These are phyloP conservation scores for Lanius collurio DNA, from an alignment of 2,113 vertebrate genomes.

Conservation along the genomic window DNA sequence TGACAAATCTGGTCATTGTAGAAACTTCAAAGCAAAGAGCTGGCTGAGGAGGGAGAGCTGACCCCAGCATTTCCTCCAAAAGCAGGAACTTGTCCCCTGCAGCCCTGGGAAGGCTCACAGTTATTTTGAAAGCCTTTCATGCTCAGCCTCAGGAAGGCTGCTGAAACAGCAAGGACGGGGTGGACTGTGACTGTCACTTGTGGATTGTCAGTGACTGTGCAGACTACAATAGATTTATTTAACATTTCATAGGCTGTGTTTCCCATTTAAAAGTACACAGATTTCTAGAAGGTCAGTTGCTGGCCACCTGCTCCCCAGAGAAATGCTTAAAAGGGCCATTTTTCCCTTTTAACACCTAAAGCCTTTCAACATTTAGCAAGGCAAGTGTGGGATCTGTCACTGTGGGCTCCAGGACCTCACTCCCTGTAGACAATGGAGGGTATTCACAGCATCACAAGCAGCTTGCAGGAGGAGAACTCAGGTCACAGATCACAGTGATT, in stretches of 20 bases:
- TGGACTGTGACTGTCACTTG: not conserved
- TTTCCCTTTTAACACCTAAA: not conserved
- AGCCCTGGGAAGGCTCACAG: not conserved
- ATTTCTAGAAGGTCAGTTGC: constrained; percentile 4
- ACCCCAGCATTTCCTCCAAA: not conserved
- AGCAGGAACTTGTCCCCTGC: not conserved
- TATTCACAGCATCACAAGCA: not conserved
- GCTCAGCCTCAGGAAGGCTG: not conserved
- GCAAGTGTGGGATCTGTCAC: not conserved
- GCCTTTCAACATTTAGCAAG: not conserved
- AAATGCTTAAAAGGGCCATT: not conserved
- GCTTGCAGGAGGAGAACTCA: not conserved
- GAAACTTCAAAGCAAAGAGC: not conserved
- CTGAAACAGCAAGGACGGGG: not conserved
- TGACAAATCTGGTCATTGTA: not conserved
- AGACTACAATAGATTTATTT: not conserved
- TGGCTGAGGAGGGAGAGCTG: not conserved
- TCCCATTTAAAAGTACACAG: not conserved
- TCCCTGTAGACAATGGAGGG: accelerated
- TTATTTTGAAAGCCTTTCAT: not conserved
- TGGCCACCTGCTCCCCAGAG: not conserved
- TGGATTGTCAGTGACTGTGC: not conserved
- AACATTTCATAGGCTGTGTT: not conserved
- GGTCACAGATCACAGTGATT: not conserved
- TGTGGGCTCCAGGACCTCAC: not conserved